Evolutionary conservation across 2,113 vertebrate genomes (phyloP).

Genomic region (Tor tambroides): DNA sequence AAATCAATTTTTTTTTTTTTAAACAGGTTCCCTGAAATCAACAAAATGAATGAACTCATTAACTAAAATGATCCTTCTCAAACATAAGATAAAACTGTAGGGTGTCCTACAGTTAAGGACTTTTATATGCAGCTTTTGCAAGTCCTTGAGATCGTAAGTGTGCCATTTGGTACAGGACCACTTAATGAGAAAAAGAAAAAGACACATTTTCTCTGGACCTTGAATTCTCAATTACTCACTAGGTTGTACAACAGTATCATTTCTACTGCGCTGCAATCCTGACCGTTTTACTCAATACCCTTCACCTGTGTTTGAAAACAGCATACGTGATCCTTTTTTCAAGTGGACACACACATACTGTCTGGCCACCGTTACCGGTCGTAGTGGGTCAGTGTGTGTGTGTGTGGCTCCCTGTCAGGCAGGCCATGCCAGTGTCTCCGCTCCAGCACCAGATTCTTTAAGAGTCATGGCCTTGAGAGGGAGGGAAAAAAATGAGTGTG

Average conservation of each 20-base stretch:
- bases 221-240: background rate
- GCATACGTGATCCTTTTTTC: background rate
- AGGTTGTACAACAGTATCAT: background rate
- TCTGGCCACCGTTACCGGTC: background rate
- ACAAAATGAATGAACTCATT: background rate
- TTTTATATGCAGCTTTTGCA: background rate
- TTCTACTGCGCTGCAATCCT: background rate
- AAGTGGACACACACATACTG: background rate
- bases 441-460: slow-evolving; percentile 49
- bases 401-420: slow-evolving; percentile 37
- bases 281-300: background rate
- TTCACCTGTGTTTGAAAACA: slow-evolving; percentile 12
- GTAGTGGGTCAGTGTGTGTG: slow-evolving; percentile 20
- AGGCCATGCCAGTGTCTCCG: slow-evolving; percentile 27
- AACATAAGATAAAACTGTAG: background rate
- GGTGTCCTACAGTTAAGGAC: background rate
- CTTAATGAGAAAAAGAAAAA: background rate
- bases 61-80: background rate
- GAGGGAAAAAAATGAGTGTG: slow-evolving; percentile 49
- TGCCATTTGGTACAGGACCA: background rate
- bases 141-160: background rate
- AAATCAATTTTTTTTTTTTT: background rate
- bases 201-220: background rate
- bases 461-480: slow-evolving; percentile 53
- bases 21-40: background rate